These are phyloP conservation scores for Marcusenius ussheri DNA, from an alignment of 2,113 vertebrate genomes.

Conservation along the genomic window DNA sequence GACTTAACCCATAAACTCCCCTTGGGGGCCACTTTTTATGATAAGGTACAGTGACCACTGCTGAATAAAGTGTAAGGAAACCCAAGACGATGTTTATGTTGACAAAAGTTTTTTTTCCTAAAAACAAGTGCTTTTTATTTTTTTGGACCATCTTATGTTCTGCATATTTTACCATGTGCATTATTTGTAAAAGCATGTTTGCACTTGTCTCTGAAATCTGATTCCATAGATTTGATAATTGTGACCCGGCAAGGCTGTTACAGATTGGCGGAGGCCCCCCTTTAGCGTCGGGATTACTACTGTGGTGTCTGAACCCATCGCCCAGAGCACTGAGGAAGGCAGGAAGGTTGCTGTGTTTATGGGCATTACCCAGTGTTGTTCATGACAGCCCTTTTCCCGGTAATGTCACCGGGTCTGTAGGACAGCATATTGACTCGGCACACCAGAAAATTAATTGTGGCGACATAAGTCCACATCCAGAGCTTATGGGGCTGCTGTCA, in stretches of 20 bases:
- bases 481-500: neutral
- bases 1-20: neutral
- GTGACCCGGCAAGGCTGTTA: neutral
- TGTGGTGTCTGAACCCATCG: neutral
- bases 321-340: neutral
- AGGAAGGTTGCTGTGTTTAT: neutral
- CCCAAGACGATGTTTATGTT: neutral
- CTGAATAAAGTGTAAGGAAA: neutral
- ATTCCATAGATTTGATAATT: neutral
- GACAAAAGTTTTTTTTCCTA: conserved; percentile 1
- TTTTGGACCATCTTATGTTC: conserved; percentile 4
- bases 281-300: neutral
- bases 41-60: neutral
- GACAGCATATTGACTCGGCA: neutral
- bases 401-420: neutral
- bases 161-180: neutral
- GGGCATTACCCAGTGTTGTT: neutral
- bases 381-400: neutral
- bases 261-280: neutral
- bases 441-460: neutral
- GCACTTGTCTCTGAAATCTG: conserved; percentile 22
- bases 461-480: neutral
- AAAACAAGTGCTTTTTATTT: conserved; percentile 11
- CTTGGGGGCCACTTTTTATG: neutral
- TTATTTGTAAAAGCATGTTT: conserved; percentile 35